These are phyloP conservation scores for Merops nubicus DNA, from an alignment of 2,113 vertebrate genomes.

Conservation along the genomic window DNA sequence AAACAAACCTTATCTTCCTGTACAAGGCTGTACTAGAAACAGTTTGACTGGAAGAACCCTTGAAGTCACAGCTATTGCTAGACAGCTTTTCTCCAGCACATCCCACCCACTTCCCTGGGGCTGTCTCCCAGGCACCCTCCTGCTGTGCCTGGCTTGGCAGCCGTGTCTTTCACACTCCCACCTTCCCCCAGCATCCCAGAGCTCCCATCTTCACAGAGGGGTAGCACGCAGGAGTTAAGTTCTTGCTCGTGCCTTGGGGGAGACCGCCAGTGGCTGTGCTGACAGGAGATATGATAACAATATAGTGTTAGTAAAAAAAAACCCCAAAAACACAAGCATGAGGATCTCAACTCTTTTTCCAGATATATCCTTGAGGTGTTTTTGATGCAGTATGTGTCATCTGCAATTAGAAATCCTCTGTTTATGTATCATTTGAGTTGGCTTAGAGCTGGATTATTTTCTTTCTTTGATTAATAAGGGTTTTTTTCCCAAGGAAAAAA, in stretches of 20 bases:
- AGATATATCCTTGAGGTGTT: background rate
- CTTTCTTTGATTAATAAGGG: background rate
- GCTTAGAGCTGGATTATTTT: background rate
- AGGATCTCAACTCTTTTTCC: background rate
- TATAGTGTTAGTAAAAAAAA: background rate
- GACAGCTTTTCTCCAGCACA: background rate
- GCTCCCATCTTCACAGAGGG: fast-evolving
- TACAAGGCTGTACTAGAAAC: background rate
- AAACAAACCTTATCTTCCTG: background rate
- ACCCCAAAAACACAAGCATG: background rate
- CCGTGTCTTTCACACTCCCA: fast-evolving
- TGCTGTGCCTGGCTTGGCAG: background rate
- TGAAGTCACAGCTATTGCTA: background rate
- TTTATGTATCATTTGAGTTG: background rate
- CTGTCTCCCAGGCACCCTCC: background rate
- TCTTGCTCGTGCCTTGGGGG: background rate
- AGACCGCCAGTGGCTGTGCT: background rate
- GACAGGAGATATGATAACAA: background rate
- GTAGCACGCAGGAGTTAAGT: fast-evolving
- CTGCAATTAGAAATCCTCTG: background rate
- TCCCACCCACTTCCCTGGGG: background rate
- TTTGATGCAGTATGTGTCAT: background rate
- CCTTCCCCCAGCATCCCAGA: background rate
- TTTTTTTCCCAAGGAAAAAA: background rate
- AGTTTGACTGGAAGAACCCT: background rate